These are phyloP conservation scores for Zophobas atratus DNA, from an alignment of 1,140 invertebrate genomes.

Conservation along the genomic window DNA sequence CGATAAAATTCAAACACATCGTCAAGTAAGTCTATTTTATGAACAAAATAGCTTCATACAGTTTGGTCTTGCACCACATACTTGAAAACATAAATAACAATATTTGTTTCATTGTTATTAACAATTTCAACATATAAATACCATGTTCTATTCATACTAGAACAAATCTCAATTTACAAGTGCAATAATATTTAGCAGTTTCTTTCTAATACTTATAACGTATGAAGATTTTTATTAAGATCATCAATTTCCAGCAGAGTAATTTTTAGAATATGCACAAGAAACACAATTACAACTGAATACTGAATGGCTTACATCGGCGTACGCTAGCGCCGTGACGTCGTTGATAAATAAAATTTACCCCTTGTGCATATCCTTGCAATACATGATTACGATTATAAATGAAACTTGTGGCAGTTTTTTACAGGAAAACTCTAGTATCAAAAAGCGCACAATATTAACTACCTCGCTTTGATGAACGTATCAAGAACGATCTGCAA, in stretches of 20 bases:
- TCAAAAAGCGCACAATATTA: too few species aligned
- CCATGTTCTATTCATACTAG: conserved; percentile 39
- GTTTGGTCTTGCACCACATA: conserved; percentile 52
- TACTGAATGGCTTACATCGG: too few species aligned
- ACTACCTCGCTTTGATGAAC: too few species aligned
- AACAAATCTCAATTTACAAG: conserved; percentile 44
- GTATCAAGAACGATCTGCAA: too few species aligned
- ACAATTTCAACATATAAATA: conserved; percentile 54
- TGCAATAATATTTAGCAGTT: conserved; percentile 37
- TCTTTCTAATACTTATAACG: conserved; percentile 7
- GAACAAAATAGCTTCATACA: conserved; percentile 51
- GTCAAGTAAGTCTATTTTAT: conserved; percentile 44
- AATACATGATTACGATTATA: too few species aligned
- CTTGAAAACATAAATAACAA: conserved; percentile 49
- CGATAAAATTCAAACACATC: conserved; percentile 16
- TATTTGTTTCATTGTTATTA: conserved; percentile 44
- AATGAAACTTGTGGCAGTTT: too few species aligned
- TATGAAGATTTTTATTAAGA: conserved; percentile 5
- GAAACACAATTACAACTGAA: not conserved
- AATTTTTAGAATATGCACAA: not conserved
- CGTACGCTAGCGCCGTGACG: too few species aligned
- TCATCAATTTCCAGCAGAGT: conserved; percentile 9
- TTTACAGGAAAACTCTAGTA: too few species aligned
- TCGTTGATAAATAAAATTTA: too few species aligned
- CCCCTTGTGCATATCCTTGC: too few species aligned